Percentiles rank a stretch among this genome's conserved stretches.
Evolutionary conservation across 2,113 vertebrate species (phyloP).

Genomic region (Amazona guildingii): DNA sequence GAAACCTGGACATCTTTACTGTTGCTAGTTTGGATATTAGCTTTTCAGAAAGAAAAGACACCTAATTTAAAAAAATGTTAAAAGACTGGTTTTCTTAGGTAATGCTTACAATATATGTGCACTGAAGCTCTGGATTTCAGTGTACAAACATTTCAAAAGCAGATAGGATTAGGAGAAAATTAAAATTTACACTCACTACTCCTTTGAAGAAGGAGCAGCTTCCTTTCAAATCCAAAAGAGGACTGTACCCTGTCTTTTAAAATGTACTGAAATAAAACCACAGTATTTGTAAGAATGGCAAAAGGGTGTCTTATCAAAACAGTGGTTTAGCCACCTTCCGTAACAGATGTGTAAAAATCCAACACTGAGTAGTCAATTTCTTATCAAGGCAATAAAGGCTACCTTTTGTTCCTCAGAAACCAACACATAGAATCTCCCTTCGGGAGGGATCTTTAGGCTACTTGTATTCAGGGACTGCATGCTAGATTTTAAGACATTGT

Average conservation of each 20-base stretch:
- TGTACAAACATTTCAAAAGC: constrained; percentile 15
- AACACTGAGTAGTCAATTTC: background rate
- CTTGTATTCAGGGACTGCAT: background rate
- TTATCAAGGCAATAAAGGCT: background rate
- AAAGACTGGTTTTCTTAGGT: constrained; percentile 44
- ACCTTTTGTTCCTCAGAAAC: constrained; percentile 1
- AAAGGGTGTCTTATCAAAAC: background rate
- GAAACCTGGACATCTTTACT: constrained; percentile 85
- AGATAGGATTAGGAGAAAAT: constrained; percentile 21
- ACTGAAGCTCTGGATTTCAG: constrained; percentile 4
- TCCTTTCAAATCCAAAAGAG: background rate
- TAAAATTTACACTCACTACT: constrained; percentile 14
- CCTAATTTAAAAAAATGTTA: constrained; percentile 60
- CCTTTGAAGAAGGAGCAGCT: background rate
- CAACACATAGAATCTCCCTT: background rate
- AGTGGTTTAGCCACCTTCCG: background rate
- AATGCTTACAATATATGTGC: constrained; percentile 16
- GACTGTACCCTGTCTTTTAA: background rate
- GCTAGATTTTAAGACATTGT: background rate
- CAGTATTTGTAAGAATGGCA: background rate
- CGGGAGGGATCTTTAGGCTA: background rate
- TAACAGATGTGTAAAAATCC: background rate
- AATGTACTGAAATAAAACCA: background rate
- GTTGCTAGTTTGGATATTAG: constrained; percentile 81
- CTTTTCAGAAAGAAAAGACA: constrained; percentile 73